Evolutionary conservation across 2,113 vertebrate genomes (phyloP).

Genomic region (Syngnathus scovelli): DNA sequence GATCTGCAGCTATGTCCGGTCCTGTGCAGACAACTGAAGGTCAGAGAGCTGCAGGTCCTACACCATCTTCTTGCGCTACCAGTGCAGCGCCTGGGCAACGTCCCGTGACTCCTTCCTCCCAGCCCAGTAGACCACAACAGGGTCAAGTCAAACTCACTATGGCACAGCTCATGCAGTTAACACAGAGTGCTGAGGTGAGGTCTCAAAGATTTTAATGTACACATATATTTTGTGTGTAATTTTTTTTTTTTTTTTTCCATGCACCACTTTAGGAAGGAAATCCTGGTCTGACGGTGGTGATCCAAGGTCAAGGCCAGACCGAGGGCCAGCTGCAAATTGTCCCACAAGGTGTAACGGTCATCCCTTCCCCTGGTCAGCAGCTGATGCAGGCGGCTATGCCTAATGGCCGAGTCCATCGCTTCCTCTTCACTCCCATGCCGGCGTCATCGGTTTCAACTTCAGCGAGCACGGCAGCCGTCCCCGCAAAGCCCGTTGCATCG

Average conservation of each 20-base stretch:
- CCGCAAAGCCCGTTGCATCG: slow-evolving; percentile 16
- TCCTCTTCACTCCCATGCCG: slow-evolving; percentile 90
- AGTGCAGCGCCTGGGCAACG: slow-evolving; percentile 46
- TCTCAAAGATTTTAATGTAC: background rate
- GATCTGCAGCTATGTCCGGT: slow-evolving; percentile 67
- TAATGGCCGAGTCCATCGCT: slow-evolving; percentile 93
- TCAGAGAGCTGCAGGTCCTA: slow-evolving; percentile 68
- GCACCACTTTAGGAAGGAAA: slow-evolving; percentile 75
- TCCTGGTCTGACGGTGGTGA: slow-evolving; percentile 94
- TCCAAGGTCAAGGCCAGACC: slow-evolving; percentile 97
- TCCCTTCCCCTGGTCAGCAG: slow-evolving; percentile 92
- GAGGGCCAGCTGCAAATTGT: slow-evolving; percentile 96
- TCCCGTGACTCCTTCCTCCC: slow-evolving; percentile 38
- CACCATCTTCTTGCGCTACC: slow-evolving; percentile 57
- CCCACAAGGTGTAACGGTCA: slow-evolving; percentile 90
- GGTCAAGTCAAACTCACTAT: slow-evolving; percentile 97
- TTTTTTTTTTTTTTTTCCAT: background rate
- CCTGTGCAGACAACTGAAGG: slow-evolving; percentile 58
- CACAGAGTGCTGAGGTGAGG: slow-evolving; percentile 87
- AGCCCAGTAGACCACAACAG: slow-evolving; percentile 81
- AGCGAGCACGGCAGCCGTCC: slow-evolving; percentile 12
- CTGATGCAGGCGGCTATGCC: slow-evolving; percentile 99
- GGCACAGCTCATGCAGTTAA: slow-evolving; percentile 94
- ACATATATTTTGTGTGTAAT: background rate
- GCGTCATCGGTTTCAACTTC: slow-evolving; percentile 42